A percentile compares a stretch with the other conserved stretches of the same genome.
phyloP scores from a whole-genome alignment of 2,113 vertebrate genomes.

The Upupa epops region DNA sequence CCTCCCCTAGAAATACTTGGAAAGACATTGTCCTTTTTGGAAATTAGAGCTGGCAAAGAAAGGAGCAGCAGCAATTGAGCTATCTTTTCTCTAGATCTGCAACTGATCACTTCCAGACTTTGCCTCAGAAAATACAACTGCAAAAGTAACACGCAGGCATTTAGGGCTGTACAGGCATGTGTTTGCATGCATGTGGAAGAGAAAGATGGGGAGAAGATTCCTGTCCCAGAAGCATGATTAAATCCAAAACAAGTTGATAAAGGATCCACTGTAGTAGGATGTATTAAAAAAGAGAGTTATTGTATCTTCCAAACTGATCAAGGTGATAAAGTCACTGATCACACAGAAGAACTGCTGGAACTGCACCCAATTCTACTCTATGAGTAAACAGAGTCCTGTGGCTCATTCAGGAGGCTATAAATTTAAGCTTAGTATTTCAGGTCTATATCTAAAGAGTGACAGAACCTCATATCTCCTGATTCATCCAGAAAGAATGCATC shows the following conservation, averaged over 20 bases:
- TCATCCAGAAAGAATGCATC: slow-evolving; percentile 73
- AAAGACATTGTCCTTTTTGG: neutral
- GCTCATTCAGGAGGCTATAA: slow-evolving; percentile 66
- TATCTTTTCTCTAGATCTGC: neutral
- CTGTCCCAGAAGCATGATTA: slow-evolving; percentile 60
- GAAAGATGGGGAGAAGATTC: slow-evolving; percentile 27
- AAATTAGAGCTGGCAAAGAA: neutral
- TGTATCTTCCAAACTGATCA: slow-evolving; percentile 70
- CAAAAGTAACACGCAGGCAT: neutral
- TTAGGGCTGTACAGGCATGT: neutral
- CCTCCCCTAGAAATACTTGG: neutral
- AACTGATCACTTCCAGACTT: neutral
- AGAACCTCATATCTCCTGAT: slow-evolving; percentile 73
- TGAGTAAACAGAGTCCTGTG: slow-evolving; percentile 71
- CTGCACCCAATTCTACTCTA: slow-evolving; percentile 63
- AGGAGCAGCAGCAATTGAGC: neutral
- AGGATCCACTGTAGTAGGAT: slow-evolving; percentile 57
- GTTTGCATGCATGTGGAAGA: slow-evolving; percentile 16
- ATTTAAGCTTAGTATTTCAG: slow-evolving; percentile 75
- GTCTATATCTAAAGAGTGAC: slow-evolving; percentile 77
- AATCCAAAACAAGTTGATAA: slow-evolving; percentile 68
- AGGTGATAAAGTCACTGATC: slow-evolving; percentile 74
- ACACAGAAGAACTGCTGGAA: slow-evolving; percentile 52
- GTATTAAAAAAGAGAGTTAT: slow-evolving; percentile 73
- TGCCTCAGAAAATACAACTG: neutral